Conservation (phyloP, 2,113 vertebrate species). For the Cepphus grylle region DNA sequence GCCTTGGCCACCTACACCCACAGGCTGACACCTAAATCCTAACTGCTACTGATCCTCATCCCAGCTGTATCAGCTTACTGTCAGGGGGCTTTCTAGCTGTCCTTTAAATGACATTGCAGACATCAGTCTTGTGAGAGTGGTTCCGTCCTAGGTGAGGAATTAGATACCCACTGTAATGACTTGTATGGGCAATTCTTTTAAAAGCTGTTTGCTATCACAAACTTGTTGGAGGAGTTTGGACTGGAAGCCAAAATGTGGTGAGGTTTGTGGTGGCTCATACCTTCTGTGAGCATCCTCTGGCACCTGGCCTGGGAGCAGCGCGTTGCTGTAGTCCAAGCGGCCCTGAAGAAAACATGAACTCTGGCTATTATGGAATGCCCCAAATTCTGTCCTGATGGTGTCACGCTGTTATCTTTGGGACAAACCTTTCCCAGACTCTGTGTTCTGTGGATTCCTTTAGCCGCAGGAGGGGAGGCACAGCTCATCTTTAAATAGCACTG, state of each 20-base stretch:
- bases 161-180: not conserved
- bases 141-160: not conserved
- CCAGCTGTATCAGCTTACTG: not conserved
- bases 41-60: not conserved
- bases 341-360: not conserved
- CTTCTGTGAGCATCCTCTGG: not conserved
- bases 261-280: not conserved
- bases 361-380: not conserved
- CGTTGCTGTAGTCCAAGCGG: not conserved
- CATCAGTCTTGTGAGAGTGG: not conserved
- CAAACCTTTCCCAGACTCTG: not conserved
- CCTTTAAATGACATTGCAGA: not conserved
- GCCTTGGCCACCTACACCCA: fast-evolving
- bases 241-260: not conserved
- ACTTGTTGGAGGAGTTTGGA: not conserved
- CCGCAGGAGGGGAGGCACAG: not conserved
- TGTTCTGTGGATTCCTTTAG: not conserved
- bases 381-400: not conserved
- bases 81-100: not conserved
- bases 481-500: not conserved
- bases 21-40: not conserved
- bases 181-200: not conserved
- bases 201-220: not conserved
- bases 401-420: not conserved
- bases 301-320: not conserved